Base-by-base conservation (phyloP, 2,888 invertebrate species). In the Apoderus coryli region DNA sequence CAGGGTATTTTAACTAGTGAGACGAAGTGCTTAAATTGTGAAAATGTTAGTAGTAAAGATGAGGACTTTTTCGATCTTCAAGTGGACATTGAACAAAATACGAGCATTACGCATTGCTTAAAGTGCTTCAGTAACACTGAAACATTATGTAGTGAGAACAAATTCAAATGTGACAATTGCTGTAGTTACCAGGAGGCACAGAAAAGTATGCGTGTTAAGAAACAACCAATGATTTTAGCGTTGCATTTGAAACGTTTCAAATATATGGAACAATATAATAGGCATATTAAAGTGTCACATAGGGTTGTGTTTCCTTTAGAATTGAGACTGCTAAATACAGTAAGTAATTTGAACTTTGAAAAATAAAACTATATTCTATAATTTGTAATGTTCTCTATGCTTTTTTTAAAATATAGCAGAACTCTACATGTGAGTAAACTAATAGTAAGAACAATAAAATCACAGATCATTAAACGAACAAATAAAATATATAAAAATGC, bases 61-160 rank as follows among this genome's bases (percentile, higher is more conserved):
- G 98, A 98, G 60, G 92, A 98, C 57, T 99, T 98, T 61, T 84
- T 98, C 52, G 98, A 98, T 63, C 66, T 99, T 44, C 95, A 95
- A 63, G 96, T 99, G 40, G 98, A 99, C 56, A 93, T 98, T 25
- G 96, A 98, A 58, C 96, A 96, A 60, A 98, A 98, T 59, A 96
- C 96, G 7, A 95, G 95, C 48, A 96, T 98, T 45, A 96, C 95
- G 2, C 93, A 96, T 61, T 98, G 96, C 61, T 69, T 98, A 43
- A 74, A 88, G 48, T 95, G 93, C 61, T 96, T 95, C 62, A 93
- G 93, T 54, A 93, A 92, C 61, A 96, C 93, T 35, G 98, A 99
- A 60, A 98, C 96, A 2, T 69, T 99, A 25, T 93, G 95, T 64
- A 89, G 85, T 50, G 98, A 99, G 61, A 96, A 98, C 68, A 98